Conservation (phyloP, 2,113 vertebrate genomes). For the Rhombomys opimus region DNA sequence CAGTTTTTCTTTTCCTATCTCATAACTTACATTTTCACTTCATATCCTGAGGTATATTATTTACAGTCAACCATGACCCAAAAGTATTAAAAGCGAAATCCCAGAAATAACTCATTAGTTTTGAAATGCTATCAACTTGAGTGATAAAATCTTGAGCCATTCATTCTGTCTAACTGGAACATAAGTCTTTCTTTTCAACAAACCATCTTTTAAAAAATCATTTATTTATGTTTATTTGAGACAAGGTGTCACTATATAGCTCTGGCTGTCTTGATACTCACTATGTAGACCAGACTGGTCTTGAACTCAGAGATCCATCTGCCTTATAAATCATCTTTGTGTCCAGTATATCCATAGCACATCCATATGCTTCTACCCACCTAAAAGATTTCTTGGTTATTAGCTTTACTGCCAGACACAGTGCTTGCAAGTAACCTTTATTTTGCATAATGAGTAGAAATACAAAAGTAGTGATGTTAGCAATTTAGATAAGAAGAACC, state of each 20-base stretch:
- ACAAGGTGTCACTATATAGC: neutral
- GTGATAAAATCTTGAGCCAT: neutral
- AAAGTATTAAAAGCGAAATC: neutral
- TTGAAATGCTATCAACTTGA: neutral
- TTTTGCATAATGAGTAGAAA: neutral
- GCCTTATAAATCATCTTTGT: neutral
- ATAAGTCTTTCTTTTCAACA: neutral
- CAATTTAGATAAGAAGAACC: neutral
- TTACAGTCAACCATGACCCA: neutral
- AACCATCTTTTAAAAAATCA: neutral
- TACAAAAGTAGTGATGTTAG: too few relatives aligned
- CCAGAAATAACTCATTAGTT: neutral
- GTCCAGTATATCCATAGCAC: too few relatives aligned
- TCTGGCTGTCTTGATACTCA: neutral
- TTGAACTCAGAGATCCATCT: neutral
- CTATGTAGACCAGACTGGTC: neutral
- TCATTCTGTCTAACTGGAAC: neutral
- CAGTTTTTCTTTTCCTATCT: slow-evolving; percentile 21
- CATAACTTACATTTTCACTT: slow-evolving; percentile 17
- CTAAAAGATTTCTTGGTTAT: neutral
- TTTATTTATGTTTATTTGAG: neutral
- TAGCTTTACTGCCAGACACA: neutral
- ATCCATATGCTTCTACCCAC: neutral
- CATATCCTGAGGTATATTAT: neutral
- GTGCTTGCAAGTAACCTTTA: neutral